phyloP scores from a whole-genome alignment of 2,797 vertebrate genomes.

The Darevskia nairensis region DNA sequence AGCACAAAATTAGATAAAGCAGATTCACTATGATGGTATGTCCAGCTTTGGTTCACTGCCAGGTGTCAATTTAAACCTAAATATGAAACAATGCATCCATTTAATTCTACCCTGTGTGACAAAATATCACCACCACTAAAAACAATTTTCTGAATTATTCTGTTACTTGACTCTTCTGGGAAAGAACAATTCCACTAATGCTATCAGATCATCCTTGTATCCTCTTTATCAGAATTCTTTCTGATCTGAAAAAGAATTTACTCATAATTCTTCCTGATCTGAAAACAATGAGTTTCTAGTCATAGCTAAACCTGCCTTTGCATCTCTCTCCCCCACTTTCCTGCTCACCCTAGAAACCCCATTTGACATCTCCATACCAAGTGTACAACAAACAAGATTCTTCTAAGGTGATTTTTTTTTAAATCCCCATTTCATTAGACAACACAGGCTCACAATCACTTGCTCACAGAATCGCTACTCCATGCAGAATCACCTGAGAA shows the following conservation, averaged over 20 bases:
- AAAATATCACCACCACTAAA: neutral
- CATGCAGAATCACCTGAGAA: constrained; percentile 84
- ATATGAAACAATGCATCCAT: neutral
- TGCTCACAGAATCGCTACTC: neutral
- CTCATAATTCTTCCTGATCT: neutral
- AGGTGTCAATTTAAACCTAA: neutral
- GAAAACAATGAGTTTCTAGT: neutral
- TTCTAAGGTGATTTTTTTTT: neutral
- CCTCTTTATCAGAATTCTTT: neutral
- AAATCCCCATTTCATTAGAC: neutral
- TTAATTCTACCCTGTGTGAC: neutral
- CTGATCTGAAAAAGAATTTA: neutral
- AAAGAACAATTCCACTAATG: too few relatives aligned
- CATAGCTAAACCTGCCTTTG: neutral
- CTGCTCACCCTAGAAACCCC: neutral
- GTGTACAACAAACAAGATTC: neutral
- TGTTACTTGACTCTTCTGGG: neutral
- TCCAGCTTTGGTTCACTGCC: neutral
- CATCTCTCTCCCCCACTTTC: neutral
- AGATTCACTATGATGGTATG: neutral
- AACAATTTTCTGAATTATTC: too few relatives aligned
- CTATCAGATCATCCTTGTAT: neutral
- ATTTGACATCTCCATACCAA: neutral
- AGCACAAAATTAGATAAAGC: neutral
- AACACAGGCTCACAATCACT: neutral